phyloP scores from a whole-genome alignment of 2,888 invertebrate species.

The Troides oblongomaculatus region DNA sequence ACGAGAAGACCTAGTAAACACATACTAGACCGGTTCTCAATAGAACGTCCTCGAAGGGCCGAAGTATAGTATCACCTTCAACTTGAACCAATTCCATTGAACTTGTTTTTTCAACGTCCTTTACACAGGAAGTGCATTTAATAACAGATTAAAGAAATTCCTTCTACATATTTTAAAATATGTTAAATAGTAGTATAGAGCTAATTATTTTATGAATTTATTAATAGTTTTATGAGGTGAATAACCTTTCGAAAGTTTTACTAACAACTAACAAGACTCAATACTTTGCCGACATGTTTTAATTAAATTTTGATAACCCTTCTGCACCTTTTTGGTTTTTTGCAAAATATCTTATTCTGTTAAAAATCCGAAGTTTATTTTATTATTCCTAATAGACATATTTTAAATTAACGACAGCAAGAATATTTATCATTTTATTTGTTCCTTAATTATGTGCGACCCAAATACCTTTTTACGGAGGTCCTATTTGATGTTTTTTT shows the following conservation, averaged over 20 bases:
- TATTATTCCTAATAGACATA: not conserved
- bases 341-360: not conserved
- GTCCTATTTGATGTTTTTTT: too few species aligned
- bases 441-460: too few species aligned
- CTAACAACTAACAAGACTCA: not conserved
- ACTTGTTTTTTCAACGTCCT: constrained; percentile 9
- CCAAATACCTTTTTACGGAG: too few species aligned
- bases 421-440: too few species aligned
- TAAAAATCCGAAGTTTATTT: not conserved
- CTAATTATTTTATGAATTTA: not conserved
- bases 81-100: constrained; percentile 38
- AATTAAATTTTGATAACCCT: constrained; percentile 5
- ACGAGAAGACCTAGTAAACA: constrained; percentile 48
- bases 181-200: not conserved
- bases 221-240: not conserved
- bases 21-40: constrained; percentile 56
- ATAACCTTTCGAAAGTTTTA: not conserved
- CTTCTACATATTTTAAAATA: not conserved
- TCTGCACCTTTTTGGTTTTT: not conserved
- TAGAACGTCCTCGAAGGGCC: constrained; percentile 60
- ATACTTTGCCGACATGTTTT: not conserved
- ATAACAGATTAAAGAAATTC: constrained; percentile 5
- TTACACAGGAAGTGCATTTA: constrained; percentile 15
- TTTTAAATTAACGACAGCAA: not conserved
- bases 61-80: constrained; percentile 40